Percentiles rank a stretch among this genome's conserved stretches.
These are phyloP conservation scores for Montipora efflorescens DNA, from an alignment of 64 coral and sea anemone genomes.

Conservation along the genomic window DNA sequence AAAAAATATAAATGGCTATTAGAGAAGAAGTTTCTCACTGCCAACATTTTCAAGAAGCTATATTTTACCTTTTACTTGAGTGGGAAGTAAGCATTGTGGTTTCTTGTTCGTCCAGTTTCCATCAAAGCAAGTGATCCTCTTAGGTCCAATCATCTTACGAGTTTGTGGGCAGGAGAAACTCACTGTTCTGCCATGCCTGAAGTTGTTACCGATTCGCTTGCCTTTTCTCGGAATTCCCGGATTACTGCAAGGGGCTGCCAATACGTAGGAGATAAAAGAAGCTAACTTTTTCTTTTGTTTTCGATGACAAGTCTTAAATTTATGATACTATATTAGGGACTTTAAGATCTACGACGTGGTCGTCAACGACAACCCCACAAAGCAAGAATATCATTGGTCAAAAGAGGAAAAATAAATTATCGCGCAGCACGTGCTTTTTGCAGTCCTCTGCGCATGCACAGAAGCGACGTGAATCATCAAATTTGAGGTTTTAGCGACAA, in stretches of 20 bases:
- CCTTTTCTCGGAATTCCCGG: slow-evolving; percentile 54
- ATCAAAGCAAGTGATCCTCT: slow-evolving; percentile 12
- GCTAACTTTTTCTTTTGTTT: too few species aligned
- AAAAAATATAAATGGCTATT: neutral
- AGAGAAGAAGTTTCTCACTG: too few species aligned
- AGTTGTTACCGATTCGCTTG: slow-evolving; percentile 18
- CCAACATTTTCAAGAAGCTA: neutral
- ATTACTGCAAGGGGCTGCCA: slow-evolving; percentile 25
- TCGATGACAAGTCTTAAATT: too few species aligned
- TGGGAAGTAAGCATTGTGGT: slow-evolving; percentile 28
- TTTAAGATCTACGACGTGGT: too few species aligned
- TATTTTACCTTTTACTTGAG: slow-evolving; percentile 24
- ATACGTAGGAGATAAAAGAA: neutral
- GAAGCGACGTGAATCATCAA: too few species aligned
- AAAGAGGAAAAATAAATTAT: too few species aligned
- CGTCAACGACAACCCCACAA: too few species aligned
- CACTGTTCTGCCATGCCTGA: slow-evolving; percentile 32
- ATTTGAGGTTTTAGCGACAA: too few species aligned
- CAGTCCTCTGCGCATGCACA: too few species aligned
- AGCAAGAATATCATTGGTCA: too few species aligned
- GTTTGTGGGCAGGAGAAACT: neutral
- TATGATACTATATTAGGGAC: too few species aligned
- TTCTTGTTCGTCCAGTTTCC: slow-evolving; percentile 3
- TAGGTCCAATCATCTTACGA: slow-evolving; percentile 28
- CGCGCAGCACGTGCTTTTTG: too few species aligned